These are phyloP conservation scores for Eunapius fragilis DNA, from an alignment of 37 sponge, comb jelly and placozoan species.

Conservation along the genomic window DNA sequence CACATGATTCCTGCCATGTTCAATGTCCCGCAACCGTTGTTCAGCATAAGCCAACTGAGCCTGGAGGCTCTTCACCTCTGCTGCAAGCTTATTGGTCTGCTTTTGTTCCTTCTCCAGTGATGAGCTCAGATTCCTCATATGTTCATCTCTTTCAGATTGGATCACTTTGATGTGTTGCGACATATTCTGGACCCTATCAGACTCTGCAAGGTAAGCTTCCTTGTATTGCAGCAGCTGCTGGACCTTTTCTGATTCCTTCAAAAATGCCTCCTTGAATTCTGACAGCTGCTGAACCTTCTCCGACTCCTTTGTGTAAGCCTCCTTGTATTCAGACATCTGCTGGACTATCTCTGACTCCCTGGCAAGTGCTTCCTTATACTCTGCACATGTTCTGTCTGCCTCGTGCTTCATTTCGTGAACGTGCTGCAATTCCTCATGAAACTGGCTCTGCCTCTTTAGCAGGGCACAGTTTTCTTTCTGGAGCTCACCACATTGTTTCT, in stretches of 20 bases:
- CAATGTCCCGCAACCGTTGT: slow-evolving; percentile 11
- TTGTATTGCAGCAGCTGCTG: background rate
- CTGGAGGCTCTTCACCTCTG: slow-evolving; percentile 19
- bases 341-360: background rate
- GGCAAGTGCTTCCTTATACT: background rate
- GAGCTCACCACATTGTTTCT: background rate
- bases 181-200: background rate
- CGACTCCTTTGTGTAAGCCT: background rate
- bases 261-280: background rate
- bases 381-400: background rate
- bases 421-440: slow-evolving; percentile 12
- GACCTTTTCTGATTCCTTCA: background rate
- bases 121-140: background rate
- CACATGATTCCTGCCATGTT: background rate
- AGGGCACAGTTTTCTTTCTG: slow-evolving; percentile 10
- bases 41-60: slow-evolving; percentile 6
- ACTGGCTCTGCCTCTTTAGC: slow-evolving; percentile 1
- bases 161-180: background rate
- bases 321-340: background rate
- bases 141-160: background rate
- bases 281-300: background rate
- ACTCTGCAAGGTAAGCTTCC: background rate
- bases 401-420: background rate
- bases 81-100: background rate
- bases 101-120: slow-evolving; percentile 3